These are phyloP conservation scores for Gonatopus flavifemur DNA, from an alignment of 1,140 invertebrate species.

Conservation along the genomic window DNA sequence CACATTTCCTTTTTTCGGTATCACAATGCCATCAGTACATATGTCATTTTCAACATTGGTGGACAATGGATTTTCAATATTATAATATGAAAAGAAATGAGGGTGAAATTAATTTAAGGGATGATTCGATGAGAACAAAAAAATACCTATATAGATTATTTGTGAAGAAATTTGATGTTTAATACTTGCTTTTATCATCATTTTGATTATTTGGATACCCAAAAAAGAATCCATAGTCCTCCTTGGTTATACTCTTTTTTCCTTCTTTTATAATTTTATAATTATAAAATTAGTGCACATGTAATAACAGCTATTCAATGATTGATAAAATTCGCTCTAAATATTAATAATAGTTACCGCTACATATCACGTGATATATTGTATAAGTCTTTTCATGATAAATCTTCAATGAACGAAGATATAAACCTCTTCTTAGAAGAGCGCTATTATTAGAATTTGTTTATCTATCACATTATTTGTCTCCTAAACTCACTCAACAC, in stretches of 20 bases:
- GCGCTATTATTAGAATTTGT: conserved; percentile 36
- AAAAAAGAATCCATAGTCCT: no score
- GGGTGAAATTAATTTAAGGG: no score
- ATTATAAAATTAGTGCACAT: no score
- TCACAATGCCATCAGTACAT: conserved; percentile 42
- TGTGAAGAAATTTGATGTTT: no score
- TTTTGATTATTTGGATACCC: background rate
- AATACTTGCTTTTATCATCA: no score
- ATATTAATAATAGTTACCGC: conserved; percentile 27
- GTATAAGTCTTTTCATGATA: conserved; percentile 48
- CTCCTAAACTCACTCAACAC: conserved; percentile 10
- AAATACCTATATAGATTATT: no score
- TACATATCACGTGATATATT: conserved; percentile 50
- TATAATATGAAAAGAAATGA: no score
- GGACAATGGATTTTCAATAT: no score
- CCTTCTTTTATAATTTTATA: no score
- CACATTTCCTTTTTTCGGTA: conserved; percentile 43
- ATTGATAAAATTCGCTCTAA: conserved; percentile 28
- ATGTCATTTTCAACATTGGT: no score
- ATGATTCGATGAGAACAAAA: no score
- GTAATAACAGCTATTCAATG: conserved; percentile 32
- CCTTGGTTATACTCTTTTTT: no score
- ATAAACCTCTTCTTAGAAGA: conserved; percentile 43
- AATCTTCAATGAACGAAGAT: conserved; percentile 43
- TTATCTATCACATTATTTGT: conserved; percentile 43